Percentiles rank a stretch among this genome's conserved stretches.
These are phyloP conservation scores for Ryuthela nishihirai DNA, from an alignment of 2,888 invertebrate species.

Conservation along the genomic window DNA sequence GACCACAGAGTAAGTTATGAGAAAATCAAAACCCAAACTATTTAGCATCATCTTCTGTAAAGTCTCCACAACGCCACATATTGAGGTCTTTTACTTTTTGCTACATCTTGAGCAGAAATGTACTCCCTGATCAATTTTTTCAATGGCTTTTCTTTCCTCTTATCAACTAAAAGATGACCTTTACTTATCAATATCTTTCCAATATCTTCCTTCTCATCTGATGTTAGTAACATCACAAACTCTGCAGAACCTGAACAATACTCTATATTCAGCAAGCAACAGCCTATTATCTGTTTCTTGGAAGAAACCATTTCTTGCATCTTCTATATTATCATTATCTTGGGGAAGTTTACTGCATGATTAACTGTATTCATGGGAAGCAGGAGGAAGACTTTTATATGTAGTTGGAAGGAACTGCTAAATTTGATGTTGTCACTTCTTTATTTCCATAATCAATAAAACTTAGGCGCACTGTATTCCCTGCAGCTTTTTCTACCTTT, in stretches of 20 bases:
- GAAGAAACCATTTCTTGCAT: constrained; percentile 66
- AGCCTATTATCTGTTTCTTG: constrained; percentile 67
- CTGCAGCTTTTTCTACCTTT: constrained; percentile 71
- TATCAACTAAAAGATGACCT: constrained; percentile 77
- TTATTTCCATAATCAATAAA: constrained; percentile 98
- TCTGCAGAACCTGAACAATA: constrained; percentile 58
- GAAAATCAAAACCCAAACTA: constrained; percentile 41
- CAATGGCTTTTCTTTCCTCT: constrained; percentile 72
- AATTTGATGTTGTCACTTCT: too few relatives aligned
- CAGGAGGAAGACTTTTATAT: too few relatives aligned
- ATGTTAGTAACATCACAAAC: constrained; percentile 43
- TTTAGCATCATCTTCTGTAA: constrained; percentile 75
- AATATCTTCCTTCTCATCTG: constrained; percentile 61
- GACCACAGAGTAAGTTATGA: neutral
- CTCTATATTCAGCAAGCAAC: constrained; percentile 78
- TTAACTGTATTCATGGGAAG: too few relatives aligned
- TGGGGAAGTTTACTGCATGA: too few relatives aligned
- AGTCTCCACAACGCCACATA: constrained; percentile 99
- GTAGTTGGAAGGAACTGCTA: too few relatives aligned
- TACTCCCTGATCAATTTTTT: constrained; percentile 75
- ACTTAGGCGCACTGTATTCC: constrained; percentile 65
- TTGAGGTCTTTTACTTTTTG: constrained; percentile 74
- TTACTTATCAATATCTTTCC: constrained; percentile 76
- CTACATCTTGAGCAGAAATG: constrained; percentile 76
- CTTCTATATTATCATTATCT: constrained; percentile 70